Conservation (phyloP, 2,888 invertebrate species). For the Mesochorus sp. region DNA sequence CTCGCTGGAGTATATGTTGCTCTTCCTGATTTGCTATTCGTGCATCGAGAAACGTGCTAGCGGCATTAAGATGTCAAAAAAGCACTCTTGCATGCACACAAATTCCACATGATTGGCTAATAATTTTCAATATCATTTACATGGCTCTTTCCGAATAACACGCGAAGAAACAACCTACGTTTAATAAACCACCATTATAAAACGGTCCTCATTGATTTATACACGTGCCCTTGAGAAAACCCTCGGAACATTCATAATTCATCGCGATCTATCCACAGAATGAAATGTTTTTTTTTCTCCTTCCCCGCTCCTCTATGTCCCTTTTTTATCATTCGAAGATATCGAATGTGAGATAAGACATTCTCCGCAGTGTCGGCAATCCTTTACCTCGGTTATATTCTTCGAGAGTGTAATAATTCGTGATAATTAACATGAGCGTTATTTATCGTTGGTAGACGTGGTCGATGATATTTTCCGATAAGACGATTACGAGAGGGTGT, state of each 20-base stretch:
- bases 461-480: slow-evolving; percentile 58
- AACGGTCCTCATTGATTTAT: neutral
- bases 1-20: neutral
- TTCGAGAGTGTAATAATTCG: slow-evolving; percentile 43
- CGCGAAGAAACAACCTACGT: neutral
- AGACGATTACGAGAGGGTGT: slow-evolving; percentile 29
- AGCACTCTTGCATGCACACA: too few relatives aligned
- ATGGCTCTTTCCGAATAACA: too few relatives aligned
- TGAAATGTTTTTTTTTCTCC: slow-evolving; percentile 18
- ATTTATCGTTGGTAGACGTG: slow-evolving; percentile 57
- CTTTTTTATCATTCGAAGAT: slow-evolving; percentile 39
- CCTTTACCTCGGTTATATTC: slow-evolving; percentile 21
- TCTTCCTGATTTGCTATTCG: neutral
- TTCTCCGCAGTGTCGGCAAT: slow-evolving; percentile 38
- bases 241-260: slow-evolving; percentile 36
- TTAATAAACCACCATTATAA: neutral
- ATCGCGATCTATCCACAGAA: slow-evolving; percentile 42
- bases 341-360: slow-evolving; percentile 48
- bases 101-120: too few relatives aligned
- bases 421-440: slow-evolving; percentile 58
- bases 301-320: neutral
- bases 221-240: slow-evolving; percentile 6
- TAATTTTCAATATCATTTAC: too few relatives aligned
- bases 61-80: neutral
- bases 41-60: neutral